Base-by-base conservation (phyloP, 53 echinoderm and acorn worm genomes). In the Temnopleurus reevesii region DNA sequence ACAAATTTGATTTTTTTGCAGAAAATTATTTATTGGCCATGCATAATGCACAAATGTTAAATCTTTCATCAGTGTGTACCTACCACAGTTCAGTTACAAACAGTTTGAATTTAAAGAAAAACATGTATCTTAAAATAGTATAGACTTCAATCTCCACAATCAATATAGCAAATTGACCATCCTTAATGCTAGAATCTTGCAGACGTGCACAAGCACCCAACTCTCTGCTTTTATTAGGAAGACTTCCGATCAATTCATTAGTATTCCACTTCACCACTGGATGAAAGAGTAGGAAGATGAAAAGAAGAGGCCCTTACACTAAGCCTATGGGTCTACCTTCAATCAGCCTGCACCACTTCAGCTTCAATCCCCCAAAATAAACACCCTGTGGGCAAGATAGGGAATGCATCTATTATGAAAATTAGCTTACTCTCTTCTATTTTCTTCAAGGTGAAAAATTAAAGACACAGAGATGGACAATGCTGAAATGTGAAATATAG, bases 371-470 rank as follows among this genome's bases (percentile, higher is more conserved):
- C 23, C 71, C 8, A 71, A 38, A 71, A n/a, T 38, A 19, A 71
- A 43, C 58, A 24, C 10, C 26, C 58, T 41, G 7, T 71, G 71
- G 21, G 71, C 36, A n/a, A 41, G 43, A 71, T 38, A 41, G 71
- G n/a, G 41, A 21, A 23, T 71, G 71, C 71, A 71, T 71, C n/a
- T 71, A 71, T 71, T 38, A 71, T 71, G 71, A 71, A 41, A 71
- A 71, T 41, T 12, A 71, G 71, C 36, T 41, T 23, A 41, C 41
- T 71, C 71, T 71, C 41, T 3, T n/a, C 23, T 71, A 31, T 71
- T 71, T 21, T n/a, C 18, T 1, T 38, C 21, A n/a, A 23, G 6
- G 13, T 19, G 41, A 41, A 8, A 71, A 71, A 41, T 71, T 21
- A 19, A 71, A 71, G 2, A 33, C 36, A 71, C 21, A 71, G n/a